phyloP scores from a whole-genome alignment of 2,888 invertebrate species.

The Dromius quadrimaculatus region DNA sequence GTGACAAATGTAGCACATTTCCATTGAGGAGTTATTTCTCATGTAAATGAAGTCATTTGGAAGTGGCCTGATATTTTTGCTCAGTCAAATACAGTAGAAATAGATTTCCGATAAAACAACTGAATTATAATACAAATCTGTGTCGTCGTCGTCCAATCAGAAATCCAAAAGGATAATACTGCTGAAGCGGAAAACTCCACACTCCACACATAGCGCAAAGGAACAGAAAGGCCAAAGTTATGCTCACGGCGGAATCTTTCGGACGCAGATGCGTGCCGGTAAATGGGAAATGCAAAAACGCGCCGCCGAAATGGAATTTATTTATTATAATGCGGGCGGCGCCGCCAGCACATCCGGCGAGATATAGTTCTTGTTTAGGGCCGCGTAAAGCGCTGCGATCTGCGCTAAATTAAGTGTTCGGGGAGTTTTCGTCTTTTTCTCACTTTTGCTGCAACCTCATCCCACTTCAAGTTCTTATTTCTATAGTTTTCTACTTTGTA shows the following conservation, averaged over 20 bases:
- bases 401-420: conserved; percentile 28
- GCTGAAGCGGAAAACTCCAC: neutral
- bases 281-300: conserved; percentile 26
- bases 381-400: conserved; percentile 9
- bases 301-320: conserved; percentile 33
- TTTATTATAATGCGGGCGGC: conserved; percentile 35
- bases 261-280: conserved; percentile 33
- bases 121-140: no score
- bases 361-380: conserved; percentile 34
- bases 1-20: no score
- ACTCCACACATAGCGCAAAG: neutral
- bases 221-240: neutral
- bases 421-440: neutral
- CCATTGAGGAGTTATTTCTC: no score
- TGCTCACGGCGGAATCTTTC: neutral
- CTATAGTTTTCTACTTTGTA: neutral
- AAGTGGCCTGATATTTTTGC: no score
- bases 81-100: no score
- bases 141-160: neutral
- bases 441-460: conserved; percentile 1
- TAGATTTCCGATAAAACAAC: no score
- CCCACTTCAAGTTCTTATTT: conserved; percentile 13
- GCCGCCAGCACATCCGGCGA: conserved; percentile 26
- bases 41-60: no score
- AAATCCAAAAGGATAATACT: neutral